Evolutionary conservation across 1,140 invertebrate genomes (phyloP), one percentile per base, ranked within the genome.

Genomic region (Gryon sp.): DNA sequence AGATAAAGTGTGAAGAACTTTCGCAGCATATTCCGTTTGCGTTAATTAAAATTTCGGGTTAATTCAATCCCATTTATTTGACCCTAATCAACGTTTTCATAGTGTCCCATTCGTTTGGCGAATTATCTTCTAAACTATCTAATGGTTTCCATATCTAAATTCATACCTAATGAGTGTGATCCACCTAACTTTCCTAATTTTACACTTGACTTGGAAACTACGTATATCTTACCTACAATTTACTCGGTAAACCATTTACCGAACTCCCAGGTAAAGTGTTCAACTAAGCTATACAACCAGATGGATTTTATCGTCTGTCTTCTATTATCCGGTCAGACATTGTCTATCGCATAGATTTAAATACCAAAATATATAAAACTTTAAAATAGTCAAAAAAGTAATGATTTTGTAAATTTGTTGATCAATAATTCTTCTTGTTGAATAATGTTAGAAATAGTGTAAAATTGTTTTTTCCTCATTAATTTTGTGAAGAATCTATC

Each of bases 251-350:
- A 73, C 60, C 69, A 30, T 65, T 73, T 59, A 52, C 28, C 16
- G 38, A 65, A 73, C 69, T 59, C 50, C 60, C 59, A 53, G 22
- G 38, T 36, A 36, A 73, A 73, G 59, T 73, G 28, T 57, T 20
- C 60, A 59, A 66, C 60, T 74, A 60, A 65, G 41, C 68, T 73
- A 65, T 34, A 52, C 52, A 74, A 74, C 60, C 70, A 74, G 52
- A 66, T 74, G 70, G 52, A 74, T 74, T 74, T 74, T 65, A 73
- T 73, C 59, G 20, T 59, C 28, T 0, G 40, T 36, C 11, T 73
- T 73, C 59, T 34, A 65, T 73, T 32, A 57, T 63, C 18, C 36
- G 4, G 16, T 1, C n/a, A 19, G 11, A 59, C 45, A n/a, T n/a
- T n/a, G 34, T 53, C 4, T 32, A 12, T 4, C 5, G 18, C 41